Base-by-base conservation (phyloP, 2,888 invertebrate species). In the Lordiphosa fenestrarum region DNA sequence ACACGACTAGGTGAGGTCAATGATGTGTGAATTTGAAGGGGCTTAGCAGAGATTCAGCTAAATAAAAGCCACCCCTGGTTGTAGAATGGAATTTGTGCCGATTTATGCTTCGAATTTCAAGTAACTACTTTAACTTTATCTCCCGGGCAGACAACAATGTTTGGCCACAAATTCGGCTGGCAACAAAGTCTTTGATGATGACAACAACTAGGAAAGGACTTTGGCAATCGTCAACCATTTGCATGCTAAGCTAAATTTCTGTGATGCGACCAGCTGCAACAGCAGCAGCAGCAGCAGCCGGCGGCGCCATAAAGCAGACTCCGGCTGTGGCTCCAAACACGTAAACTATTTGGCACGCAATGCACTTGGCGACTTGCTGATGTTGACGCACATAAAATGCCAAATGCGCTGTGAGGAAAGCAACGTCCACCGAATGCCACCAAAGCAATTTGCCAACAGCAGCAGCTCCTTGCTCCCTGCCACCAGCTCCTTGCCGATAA, bases 331-430 rank as follows among this genome's bases (percentile, higher is more conserved):
- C 78, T 61, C 71, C 64, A 70, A 71, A 71, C 82, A 85, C 81
- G 85, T 84, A 84, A 85, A 80, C 73, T 73, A 85, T 80, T 80
- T 85, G 85, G 73, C 78, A 80, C 85, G 77, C 78, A 83, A 68
- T 85, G 84, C 84, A 72, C 74, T 77, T 73, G 75, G 81, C 65
- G 66, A 72, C 81, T 81, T 71, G 69, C 64, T 67, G 71, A 73
- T 66, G 71, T 77, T 82, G 77, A 77, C 80, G 83, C 77, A 78
- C 85, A 77, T 77, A 77, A 84, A 77, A 77, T 84, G 85, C 47
- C 78, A 72, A 76, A 56, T 60, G 59, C 39, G 39, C 54, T 41
- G 19, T 49, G 48, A 57, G 57, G 48, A 51, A 63, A 62, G 36
- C 4, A 40, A 25, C 25, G 41, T n/a, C 37, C 33, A 13, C 15